Evolutionary conservation across 1,140 invertebrate genomes (phyloP).

Genomic region (Diprion similis): DNA sequence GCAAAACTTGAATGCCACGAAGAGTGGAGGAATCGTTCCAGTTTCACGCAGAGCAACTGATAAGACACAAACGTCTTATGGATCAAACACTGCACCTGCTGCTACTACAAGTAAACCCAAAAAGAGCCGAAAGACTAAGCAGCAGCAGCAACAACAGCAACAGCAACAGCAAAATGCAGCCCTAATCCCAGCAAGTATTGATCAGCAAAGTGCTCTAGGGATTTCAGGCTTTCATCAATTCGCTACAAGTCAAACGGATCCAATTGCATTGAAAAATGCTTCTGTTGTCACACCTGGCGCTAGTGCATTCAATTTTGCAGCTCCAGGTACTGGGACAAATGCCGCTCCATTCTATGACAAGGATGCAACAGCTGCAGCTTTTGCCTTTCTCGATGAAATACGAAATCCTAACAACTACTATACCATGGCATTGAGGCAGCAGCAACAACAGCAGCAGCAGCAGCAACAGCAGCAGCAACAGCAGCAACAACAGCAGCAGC

Average conservation of each 20-base stretch:
- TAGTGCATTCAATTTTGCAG: conserved; percentile 56
- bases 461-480: conserved; percentile 44
- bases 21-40: conserved; percentile 41
- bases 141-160: conserved; percentile 39
- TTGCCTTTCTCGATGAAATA: conserved; percentile 55
- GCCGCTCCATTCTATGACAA: conserved; percentile 55
- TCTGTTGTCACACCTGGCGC: conserved; percentile 44
- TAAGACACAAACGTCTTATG: conserved; percentile 19
- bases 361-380: conserved; percentile 52
- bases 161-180: conserved; percentile 4
- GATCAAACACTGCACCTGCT: conserved; percentile 11
- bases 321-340: conserved; percentile 41
- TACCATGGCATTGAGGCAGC: conserved; percentile 49
- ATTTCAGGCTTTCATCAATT: conserved; percentile 44
- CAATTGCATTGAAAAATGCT: conserved; percentile 48
- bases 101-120: conserved; percentile 40
- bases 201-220: conserved; percentile 36
- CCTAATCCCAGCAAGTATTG: conserved; percentile 26
- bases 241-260: conserved; percentile 29
- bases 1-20: conserved; percentile 47
- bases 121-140: conserved; percentile 50
- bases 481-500: conserved; percentile 9
- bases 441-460: conserved; percentile 50
- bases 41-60: conserved; percentile 38
- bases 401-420: conserved; percentile 56